Conservation (phyloP, 2,888 invertebrate species). For the Isotomurus palustris region DNA sequence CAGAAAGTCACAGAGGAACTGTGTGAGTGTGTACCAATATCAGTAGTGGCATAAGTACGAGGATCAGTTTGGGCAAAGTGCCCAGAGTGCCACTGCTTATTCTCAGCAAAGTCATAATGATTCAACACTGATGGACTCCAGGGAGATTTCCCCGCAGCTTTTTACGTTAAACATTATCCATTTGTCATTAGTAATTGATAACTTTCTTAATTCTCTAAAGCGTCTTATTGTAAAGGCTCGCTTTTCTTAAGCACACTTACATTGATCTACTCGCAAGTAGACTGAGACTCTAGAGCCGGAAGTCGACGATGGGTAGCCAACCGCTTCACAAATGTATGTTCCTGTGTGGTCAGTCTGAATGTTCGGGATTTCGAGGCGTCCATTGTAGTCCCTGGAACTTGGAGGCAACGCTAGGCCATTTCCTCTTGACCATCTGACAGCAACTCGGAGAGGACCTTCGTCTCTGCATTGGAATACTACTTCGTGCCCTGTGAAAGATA, state of each 20-base stretch:
- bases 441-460: slow-evolving; percentile 72
- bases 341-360: slow-evolving; percentile 74
- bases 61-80: slow-evolving; percentile 40
- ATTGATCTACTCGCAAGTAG: slow-evolving; percentile 66
- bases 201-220: background rate
- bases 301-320: slow-evolving; percentile 59
- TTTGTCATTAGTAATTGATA: background rate
- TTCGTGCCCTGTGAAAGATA: slow-evolving; percentile 85
- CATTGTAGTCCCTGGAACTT: slow-evolving; percentile 68
- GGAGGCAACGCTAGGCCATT: slow-evolving; percentile 68
- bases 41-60: slow-evolving; percentile 39
- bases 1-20: too few relatives aligned
- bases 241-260: slow-evolving; percentile 63
- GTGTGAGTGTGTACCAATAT: slow-evolving; percentile 28
- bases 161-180: slow-evolving; percentile 16
- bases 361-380: slow-evolving; percentile 79
- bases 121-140: slow-evolving; percentile 41
- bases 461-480: slow-evolving; percentile 91
- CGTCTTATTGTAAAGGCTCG: background rate
- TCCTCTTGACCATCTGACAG: slow-evolving; percentile 68
- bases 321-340: slow-evolving; percentile 64
- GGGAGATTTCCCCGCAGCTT: slow-evolving; percentile 40
- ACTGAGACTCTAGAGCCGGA: slow-evolving; percentile 66
- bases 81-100: slow-evolving; percentile 40
- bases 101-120: slow-evolving; percentile 44